Evolutionary conservation across 2,888 invertebrate species (phyloP).

Genomic region (Agrotis segetum): DNA sequence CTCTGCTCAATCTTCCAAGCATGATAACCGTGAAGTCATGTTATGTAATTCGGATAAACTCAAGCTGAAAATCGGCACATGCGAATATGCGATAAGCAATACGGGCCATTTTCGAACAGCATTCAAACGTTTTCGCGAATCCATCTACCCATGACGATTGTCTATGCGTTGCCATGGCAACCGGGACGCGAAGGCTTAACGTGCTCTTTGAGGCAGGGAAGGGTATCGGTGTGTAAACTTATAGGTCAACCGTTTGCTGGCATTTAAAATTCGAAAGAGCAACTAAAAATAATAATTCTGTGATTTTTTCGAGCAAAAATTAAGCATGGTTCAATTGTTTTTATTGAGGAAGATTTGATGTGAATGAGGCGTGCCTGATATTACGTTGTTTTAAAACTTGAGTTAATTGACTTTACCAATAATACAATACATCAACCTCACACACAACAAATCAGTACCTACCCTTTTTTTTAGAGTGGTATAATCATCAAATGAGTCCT

Average conservation of each 20-base stretch:
- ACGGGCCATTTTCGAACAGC: neutral
- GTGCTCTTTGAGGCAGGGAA: conserved; percentile 44
- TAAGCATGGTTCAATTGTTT: neutral
- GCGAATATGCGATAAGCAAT: neutral
- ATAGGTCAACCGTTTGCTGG: conserved; percentile 52
- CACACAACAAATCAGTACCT: too few species aligned
- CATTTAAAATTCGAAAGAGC: conserved; percentile 56
- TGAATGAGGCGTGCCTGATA: too few species aligned
- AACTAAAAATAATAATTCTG: conserved; percentile 31
- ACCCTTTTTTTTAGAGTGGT: too few species aligned
- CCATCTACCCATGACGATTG: conserved; percentile 5
- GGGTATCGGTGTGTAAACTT: conserved; percentile 46
- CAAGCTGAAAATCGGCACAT: neutral
- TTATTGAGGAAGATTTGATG: neutral
- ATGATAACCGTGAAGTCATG: neutral
- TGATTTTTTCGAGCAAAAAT: conserved; percentile 24
- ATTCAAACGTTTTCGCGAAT: neutral
- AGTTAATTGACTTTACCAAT: too few species aligned
- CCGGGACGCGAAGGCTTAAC: conserved; percentile 19
- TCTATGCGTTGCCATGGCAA: conserved; percentile 22
- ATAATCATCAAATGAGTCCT: too few species aligned
- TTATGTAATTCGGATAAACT: neutral
- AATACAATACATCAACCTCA: too few species aligned
- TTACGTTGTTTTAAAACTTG: too few species aligned
- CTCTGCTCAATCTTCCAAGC: neutral